These are phyloP conservation scores for Drosophila hydei DNA, from an alignment of 1,140 invertebrate genomes.

Conservation along the genomic window DNA sequence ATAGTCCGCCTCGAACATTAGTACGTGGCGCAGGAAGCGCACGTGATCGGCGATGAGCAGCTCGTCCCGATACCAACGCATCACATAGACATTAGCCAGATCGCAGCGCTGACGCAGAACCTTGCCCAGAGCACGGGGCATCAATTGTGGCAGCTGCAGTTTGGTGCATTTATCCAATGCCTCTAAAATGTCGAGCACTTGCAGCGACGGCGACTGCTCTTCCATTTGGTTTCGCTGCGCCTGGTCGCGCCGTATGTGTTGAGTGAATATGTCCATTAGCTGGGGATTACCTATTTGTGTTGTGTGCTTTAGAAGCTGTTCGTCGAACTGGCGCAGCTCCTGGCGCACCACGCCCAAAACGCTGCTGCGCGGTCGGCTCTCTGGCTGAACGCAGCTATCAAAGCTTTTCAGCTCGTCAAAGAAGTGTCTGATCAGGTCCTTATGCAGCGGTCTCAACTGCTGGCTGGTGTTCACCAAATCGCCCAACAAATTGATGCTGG, in stretches of 20 bases:
- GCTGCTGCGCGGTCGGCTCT: neutral
- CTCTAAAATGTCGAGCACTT: slow-evolving; percentile 5
- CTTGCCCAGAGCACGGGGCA: slow-evolving; percentile 29
- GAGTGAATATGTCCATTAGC: slow-evolving; percentile 10
- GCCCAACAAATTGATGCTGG: slow-evolving; percentile 54
- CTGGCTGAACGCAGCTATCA: too few species aligned
- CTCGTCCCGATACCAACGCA: slow-evolving; percentile 63
- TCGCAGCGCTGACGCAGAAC: slow-evolving; percentile 53
- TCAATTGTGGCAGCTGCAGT: slow-evolving; percentile 29
- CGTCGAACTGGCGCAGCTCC: neutral
- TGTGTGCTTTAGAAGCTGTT: neutral
- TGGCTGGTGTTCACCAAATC: slow-evolving; percentile 51
- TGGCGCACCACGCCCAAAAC: too few species aligned
- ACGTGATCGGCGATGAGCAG: slow-evolving; percentile 55
- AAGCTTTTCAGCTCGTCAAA: slow-evolving; percentile 16
- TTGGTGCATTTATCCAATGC: slow-evolving; percentile 18
- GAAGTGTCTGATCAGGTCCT: slow-evolving; percentile 50
- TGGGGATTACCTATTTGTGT: neutral
- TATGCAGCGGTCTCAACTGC: slow-evolving; percentile 34
- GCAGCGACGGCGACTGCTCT: slow-evolving; percentile 2
- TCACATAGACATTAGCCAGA: slow-evolving; percentile 62
- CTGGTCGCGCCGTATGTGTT: slow-evolving; percentile 1
- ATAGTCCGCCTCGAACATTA: slow-evolving; percentile 71
- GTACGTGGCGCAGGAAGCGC: slow-evolving; percentile 64
- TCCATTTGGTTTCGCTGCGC: neutral